Conservation (phyloP, 2,797 vertebrate species). For the Myotis planiceps region DNA sequence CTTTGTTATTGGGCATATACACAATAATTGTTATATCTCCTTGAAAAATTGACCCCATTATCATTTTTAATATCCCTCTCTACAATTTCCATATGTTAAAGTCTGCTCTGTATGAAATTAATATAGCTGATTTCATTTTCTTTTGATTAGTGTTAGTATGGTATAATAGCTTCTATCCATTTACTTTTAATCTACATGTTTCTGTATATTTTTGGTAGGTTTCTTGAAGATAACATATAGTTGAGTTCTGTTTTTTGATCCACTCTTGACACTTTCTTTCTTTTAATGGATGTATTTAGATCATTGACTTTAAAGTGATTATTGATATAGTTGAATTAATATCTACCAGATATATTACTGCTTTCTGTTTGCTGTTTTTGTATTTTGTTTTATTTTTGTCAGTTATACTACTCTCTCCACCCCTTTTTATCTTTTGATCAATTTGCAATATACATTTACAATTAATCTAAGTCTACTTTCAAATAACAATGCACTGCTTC, state of each 20-base stretch:
- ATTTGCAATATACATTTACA: neutral
- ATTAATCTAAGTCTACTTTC: neutral
- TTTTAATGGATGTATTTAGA: neutral
- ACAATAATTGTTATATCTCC: neutral
- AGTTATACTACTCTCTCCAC: neutral
- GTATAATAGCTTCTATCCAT: neutral
- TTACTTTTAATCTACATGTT: neutral
- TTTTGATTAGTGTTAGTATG: neutral
- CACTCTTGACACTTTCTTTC: neutral
- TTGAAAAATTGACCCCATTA: neutral
- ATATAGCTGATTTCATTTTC: neutral
- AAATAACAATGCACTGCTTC: neutral
- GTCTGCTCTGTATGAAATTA: neutral
- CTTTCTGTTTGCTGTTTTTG: neutral
- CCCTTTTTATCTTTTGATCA: neutral
- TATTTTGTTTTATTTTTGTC: neutral
- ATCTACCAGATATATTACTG: neutral
- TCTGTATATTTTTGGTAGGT: neutral
- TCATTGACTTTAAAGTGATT: neutral
- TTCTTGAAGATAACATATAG: neutral
- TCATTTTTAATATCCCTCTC: neutral
- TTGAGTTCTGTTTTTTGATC: neutral
- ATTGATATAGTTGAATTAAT: neutral
- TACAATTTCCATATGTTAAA: neutral
- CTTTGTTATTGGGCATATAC: neutral